These are phyloP conservation scores for Pomacea maculata DNA, from an alignment of 1,140 invertebrate genomes.

Conservation along the genomic window DNA sequence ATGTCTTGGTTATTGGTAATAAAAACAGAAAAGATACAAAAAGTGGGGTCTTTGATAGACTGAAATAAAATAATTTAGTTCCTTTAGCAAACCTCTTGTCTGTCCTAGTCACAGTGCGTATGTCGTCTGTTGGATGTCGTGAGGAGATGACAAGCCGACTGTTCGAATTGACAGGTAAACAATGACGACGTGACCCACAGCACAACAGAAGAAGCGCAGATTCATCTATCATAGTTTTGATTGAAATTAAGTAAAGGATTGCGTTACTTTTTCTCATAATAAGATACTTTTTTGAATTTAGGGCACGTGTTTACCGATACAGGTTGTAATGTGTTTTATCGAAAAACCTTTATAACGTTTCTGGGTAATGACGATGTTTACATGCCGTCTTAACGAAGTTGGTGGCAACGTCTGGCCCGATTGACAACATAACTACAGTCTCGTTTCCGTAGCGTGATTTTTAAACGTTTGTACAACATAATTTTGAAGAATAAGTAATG, in stretches of 20 bases:
- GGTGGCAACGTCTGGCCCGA: too few relatives aligned
- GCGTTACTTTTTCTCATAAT: too few relatives aligned
- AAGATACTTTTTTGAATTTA: too few relatives aligned
- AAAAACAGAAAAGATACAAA: slow-evolving; percentile 22
- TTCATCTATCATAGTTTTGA: neutral
- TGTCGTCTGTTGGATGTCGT: neutral
- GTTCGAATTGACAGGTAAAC: neutral
- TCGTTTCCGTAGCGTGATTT: too few relatives aligned
- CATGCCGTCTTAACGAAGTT: too few relatives aligned
- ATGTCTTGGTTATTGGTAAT: slow-evolving; percentile 13
- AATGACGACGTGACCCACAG: slow-evolving; percentile 18
- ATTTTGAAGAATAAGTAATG: too few relatives aligned
- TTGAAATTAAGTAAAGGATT: neutral
- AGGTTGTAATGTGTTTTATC: too few relatives aligned
- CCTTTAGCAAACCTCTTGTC: neutral
- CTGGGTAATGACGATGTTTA: too few relatives aligned
- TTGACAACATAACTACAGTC: too few relatives aligned
- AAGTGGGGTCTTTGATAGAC: slow-evolving; percentile 14
- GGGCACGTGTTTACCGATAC: too few relatives aligned
- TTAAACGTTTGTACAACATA: too few relatives aligned
- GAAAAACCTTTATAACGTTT: too few relatives aligned
- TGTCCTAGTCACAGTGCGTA: neutral
- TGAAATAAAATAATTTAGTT: neutral
- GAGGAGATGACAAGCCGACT: neutral
- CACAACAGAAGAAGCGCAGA: neutral